Conservation (phyloP, 2,113 vertebrate species). For the Falco punctatus region DNA sequence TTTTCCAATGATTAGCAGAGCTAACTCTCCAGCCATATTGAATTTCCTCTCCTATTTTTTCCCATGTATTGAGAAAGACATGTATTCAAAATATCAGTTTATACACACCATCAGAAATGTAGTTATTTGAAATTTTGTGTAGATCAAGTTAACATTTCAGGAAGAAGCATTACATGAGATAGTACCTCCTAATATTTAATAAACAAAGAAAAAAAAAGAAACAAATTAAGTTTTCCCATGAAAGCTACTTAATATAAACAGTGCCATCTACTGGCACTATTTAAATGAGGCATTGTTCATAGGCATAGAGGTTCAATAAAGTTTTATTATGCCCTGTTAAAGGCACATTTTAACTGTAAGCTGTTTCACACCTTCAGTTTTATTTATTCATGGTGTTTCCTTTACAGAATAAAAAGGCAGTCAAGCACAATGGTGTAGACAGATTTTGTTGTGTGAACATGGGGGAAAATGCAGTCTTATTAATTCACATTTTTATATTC, state of each 20-base stretch:
- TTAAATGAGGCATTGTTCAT: constrained; percentile 13
- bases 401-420: constrained; percentile 26
- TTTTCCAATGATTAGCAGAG: background rate
- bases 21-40: background rate
- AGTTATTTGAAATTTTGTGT: background rate
- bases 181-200: background rate
- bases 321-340: constrained; percentile 2
- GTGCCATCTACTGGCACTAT: constrained; percentile 59
- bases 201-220: background rate
- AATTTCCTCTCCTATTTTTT: background rate
- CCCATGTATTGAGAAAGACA: background rate
- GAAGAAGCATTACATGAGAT: background rate
- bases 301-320: constrained; percentile 32
- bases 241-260: constrained; percentile 61
- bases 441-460: background rate
- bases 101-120: background rate
- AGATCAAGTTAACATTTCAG: background rate
- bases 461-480: background rate
- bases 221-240: background rate
- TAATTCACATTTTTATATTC: background rate
- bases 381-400: constrained; percentile 49
- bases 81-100: background rate
- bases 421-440: constrained; percentile 31
- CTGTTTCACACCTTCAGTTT: constrained; percentile 27
- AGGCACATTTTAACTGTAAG: background rate